Base-by-base conservation (phyloP, 2,888 invertebrate species). In the Drosophila prolongata region DNA sequence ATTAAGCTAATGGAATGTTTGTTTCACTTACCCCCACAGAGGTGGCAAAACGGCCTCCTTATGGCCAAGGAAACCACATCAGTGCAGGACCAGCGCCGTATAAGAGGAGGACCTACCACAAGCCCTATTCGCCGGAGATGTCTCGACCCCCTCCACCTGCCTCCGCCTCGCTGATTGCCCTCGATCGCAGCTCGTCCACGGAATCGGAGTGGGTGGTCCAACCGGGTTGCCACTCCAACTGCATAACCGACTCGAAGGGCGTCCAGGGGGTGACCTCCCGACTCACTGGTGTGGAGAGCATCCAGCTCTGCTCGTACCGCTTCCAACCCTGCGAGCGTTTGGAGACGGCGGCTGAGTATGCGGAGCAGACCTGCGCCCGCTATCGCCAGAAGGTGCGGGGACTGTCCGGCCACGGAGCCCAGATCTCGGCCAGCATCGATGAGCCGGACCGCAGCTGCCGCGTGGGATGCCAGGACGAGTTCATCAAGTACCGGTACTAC, bases 361-460 rank as follows among this genome's bases (percentile, higher is more conserved):
- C 97, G 0, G 95, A 96, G 1, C 94, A 94, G 90, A 95, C 96
- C 8, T 97, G 97, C 90, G 94, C 94, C 3, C 95, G 96, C 79
- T 97, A 96, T 91, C 95, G 96, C 87, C 94, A 95, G 74, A 94
- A 96, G 88, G 96, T 97, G 0, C 93, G 95, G 60, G 94, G 96
- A 38, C 93, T 97, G 34, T 97, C 96, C 0, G 97, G 97, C 0
- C 93, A 96, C 70, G 97, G 97, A 3, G 96, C 96, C 94, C 97
- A 97, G 93, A 95, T 97, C 89, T 95, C 96, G 13, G 95, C 96
- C 0, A 95, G 95, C 53, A 91, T 93, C 94, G 96, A 96, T 90
- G 97, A 97, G 85, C 95, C 96, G 0, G 96, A 97, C 92, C 93
- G 97, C 40, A 95, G 96, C 0, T 97, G 97, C 83, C 94, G 95